A percentile compares a stretch with the other conserved stretches of the same genome.
phyloP scores from a whole-genome alignment of 2,113 vertebrate species.

The Pterophyllum scalare region DNA sequence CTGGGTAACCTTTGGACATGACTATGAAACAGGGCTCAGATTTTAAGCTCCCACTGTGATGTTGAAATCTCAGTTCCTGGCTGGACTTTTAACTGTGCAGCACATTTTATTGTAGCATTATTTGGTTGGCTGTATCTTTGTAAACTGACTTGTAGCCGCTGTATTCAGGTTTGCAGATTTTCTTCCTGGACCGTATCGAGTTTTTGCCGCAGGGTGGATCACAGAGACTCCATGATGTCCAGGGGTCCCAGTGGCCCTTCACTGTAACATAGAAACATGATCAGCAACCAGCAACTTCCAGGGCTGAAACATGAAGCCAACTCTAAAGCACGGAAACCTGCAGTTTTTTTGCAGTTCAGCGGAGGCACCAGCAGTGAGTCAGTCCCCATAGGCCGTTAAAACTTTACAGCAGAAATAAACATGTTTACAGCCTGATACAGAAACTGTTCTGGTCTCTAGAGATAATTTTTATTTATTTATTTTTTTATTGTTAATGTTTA shows the following conservation, averaged over 20 bases:
- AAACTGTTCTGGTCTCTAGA: too few relatives aligned
- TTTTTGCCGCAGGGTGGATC: conserved; percentile 51
- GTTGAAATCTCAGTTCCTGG: not conserved
- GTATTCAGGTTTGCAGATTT: conserved; percentile 54
- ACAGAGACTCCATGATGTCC: conserved; percentile 72
- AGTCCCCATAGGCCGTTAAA: too few relatives aligned
- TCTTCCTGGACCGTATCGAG: conserved; percentile 15
- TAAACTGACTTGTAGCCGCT: conserved; percentile 64
- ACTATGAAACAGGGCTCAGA: not conserved
- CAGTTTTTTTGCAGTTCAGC: not conserved
- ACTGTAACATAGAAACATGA: conserved; percentile 45
- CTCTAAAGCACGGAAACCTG: not conserved
- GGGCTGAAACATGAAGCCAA: not conserved
- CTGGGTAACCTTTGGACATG: not conserved
- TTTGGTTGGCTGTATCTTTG: not conserved
- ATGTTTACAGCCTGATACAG: too few relatives aligned
- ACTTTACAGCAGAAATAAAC: too few relatives aligned
- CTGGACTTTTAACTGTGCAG: too few relatives aligned
- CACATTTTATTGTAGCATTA: not conserved
- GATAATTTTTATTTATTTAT: too few relatives aligned
- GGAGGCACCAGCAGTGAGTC: not conserved
- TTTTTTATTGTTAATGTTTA: too few relatives aligned
- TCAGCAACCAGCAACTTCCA: not conserved
- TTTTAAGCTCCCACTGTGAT: not conserved
- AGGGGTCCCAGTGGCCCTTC: conserved; percentile 55